Percentiles rank a stretch among this genome's conserved stretches.
Conservation (phyloP, 2,113 vertebrate species). For the Oncorhynchus tshawytscha region DNA sequence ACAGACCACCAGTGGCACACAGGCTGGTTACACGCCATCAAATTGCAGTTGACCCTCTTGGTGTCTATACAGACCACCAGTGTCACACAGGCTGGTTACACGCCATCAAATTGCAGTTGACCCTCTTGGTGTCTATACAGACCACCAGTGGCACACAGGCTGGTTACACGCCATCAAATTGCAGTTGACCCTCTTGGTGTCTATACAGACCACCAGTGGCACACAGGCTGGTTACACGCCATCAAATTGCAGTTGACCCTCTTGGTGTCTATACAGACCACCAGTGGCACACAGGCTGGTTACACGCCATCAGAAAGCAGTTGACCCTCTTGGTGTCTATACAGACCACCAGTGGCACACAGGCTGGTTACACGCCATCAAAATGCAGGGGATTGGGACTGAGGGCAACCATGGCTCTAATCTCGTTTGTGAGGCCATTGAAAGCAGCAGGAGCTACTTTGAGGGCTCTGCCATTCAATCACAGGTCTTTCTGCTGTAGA, state of each 20-base stretch:
- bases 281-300: slow-evolving; percentile 66
- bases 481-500: slow-evolving; percentile 67
- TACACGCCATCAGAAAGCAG: slow-evolving; percentile 64
- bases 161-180: slow-evolving; percentile 67
- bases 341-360: slow-evolving; percentile 66
- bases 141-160: slow-evolving; percentile 64
- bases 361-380: slow-evolving; percentile 68
- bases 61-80: no score
- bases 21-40: no score
- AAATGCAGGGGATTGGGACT: slow-evolving; percentile 72
- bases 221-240: slow-evolving; percentile 69
- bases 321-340: slow-evolving; percentile 67
- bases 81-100: no score
- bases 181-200: slow-evolving; percentile 64
- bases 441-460: slow-evolving; percentile 71
- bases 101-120: no score
- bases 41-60: no score
- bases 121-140: slow-evolving; percentile 51
- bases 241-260: slow-evolving; percentile 61
- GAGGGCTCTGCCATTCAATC: slow-evolving; percentile 73
- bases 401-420: slow-evolving; percentile 72
- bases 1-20: no score
- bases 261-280: slow-evolving; percentile 68
- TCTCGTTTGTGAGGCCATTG: slow-evolving; percentile 76
- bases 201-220: slow-evolving; percentile 67